Evolutionary conservation across 2,888 invertebrate species (phyloP).

Genomic region (Pardosa pseudoannulata): DNA sequence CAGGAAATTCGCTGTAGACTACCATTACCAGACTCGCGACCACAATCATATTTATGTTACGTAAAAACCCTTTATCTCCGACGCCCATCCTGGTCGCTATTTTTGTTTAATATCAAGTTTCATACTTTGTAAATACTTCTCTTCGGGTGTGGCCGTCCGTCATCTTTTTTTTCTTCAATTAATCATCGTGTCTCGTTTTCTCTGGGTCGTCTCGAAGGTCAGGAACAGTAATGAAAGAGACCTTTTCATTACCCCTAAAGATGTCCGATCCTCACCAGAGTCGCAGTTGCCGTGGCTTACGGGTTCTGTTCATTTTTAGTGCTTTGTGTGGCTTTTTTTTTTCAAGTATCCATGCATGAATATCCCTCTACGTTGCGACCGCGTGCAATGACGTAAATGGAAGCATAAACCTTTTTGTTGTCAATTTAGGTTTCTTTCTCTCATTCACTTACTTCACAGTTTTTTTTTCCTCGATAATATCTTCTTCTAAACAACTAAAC

Average conservation of each 20-base stretch:
- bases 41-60: too few relatives aligned
- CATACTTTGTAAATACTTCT: slow-evolving; percentile 3
- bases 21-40: too few relatives aligned
- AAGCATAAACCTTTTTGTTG: background rate
- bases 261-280: background rate
- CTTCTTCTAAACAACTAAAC: too few relatives aligned
- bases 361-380: too few relatives aligned
- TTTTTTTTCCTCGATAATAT: too few relatives aligned
- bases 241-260: background rate
- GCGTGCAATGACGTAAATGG: slow-evolving; percentile 12
- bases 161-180: slow-evolving; percentile 5
- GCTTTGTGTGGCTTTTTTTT: background rate
- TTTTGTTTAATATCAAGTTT: background rate
- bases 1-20: too few relatives aligned
- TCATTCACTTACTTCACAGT: too few relatives aligned
- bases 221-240: background rate
- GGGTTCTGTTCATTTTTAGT: background rate
- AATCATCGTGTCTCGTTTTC: slow-evolving; percentile 20
- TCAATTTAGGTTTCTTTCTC: too few relatives aligned
- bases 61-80: background rate
- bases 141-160: background rate
- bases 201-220: slow-evolving; percentile 46
- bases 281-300: background rate
- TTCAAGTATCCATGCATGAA: background rate
- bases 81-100: background rate